These are phyloP conservation scores for Eupithecia vulgata DNA, from an alignment of 2,888 invertebrate species.

Conservation along the genomic window DNA sequence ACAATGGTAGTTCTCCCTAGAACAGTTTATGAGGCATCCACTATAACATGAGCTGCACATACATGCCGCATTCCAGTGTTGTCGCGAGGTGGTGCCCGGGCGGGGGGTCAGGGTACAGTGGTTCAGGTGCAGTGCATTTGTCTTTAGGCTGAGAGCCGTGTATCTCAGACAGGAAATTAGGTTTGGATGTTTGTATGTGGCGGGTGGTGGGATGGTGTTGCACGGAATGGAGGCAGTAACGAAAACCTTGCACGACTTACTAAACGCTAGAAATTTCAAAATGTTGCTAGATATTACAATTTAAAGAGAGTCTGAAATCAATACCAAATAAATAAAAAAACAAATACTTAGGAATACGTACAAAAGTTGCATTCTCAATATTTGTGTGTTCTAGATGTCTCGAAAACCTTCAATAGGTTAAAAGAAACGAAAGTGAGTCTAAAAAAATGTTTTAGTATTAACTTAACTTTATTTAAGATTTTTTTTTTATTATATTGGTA, in stretches of 20 bases:
- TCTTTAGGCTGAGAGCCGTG: slow-evolving; percentile 75
- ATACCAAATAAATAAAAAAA: no score
- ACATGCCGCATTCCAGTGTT: slow-evolving; percentile 47
- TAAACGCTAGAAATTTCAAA: no score
- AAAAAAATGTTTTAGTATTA: no score
- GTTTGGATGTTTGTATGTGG: slow-evolving; percentile 78
- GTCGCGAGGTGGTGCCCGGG: slow-evolving; percentile 32
- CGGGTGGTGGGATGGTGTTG: slow-evolving; percentile 57
- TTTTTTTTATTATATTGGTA: not conserved
- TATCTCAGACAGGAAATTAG: slow-evolving; percentile 84
- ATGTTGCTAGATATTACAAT: no score
- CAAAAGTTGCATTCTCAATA: no score
- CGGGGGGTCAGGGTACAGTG: slow-evolving; percentile 55
- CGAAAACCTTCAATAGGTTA: no score
- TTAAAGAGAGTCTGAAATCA: no score
- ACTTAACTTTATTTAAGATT: not conserved
- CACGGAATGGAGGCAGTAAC: slow-evolving; percentile 39
- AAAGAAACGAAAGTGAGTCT: no score
- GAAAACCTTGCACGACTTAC: not conserved
- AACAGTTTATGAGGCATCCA: slow-evolving; percentile 47
- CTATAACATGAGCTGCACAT: slow-evolving; percentile 46
- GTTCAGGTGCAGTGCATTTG: slow-evolving; percentile 69
- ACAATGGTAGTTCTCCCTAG: slow-evolving; percentile 32
- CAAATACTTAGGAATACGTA: no score
- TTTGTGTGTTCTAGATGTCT: no score